Evolutionary conservation across 1,140 invertebrate genomes (phyloP), one percentile per base, ranked within the genome.

Genomic region (Amyelois transitella): DNA sequence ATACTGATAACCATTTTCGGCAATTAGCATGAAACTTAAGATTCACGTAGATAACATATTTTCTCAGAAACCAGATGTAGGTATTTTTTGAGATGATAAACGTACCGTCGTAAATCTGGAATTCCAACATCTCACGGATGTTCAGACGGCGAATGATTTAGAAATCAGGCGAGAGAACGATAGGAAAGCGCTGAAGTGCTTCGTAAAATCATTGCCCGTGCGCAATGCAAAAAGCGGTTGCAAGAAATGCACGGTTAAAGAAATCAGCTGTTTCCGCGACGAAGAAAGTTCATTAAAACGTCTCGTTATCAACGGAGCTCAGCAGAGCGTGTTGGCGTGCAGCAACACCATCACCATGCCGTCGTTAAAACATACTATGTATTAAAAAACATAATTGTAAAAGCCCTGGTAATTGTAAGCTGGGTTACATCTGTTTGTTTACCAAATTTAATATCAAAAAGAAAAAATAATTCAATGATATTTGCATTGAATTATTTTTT

Each of bases 121-220:
- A 78, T 82, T 78, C 64, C 69, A 68, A 78, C 77, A 65, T 77
- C 66, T 78, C 75, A 64, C 77, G 75, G 71, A 78, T 76, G 72
- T 71, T 74, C 52, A 65, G 64, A 58, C 53, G 56, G 60, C 57
- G 64, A 67, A 67, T 64, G 57, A 53, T 64, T 66, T 66, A 75
- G 75, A 77, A 73, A 77, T 64, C 75, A 67, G 63, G 50, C 51
- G 55, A 66, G 64, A 62, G 59, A 71, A 65, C 66, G 64, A 71
- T 69, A 71, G 65, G 67, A 71, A 66, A 70, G 66, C 70, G 66
- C 57, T 62, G 55, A 51, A 48, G 50, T 60, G 54, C 48, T 56
- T 43, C 53, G 53, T 58, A 53, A 55, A 62, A 62, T 56, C 55
- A 57, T 52, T 59, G 62, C 55, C 51, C 60, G 53, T 66, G 60